Evolutionary conservation across 2,797 vertebrate species (phyloP).

Genomic region (Fundulus diaphanus): DNA sequence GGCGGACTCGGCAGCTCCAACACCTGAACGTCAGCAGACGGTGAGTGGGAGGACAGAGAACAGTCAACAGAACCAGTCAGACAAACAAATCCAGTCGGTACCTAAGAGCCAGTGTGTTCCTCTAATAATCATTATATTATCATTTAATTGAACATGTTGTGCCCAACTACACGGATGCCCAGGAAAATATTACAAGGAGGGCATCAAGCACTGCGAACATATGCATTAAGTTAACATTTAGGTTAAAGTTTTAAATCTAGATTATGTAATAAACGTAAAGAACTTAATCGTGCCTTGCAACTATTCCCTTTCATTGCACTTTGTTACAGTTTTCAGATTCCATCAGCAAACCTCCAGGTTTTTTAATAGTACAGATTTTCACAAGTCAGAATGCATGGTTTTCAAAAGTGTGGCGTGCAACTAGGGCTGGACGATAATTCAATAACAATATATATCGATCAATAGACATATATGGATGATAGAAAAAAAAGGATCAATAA

Average conservation of each 20-base stretch:
- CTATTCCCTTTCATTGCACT: background rate
- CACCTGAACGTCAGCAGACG: slow-evolving; percentile 78
- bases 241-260: background rate
- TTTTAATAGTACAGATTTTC: background rate
- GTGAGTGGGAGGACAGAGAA: background rate
- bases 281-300: background rate
- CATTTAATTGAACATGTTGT: background rate
- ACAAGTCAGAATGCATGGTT: too few relatives aligned
- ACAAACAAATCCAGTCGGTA: background rate
- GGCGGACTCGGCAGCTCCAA: slow-evolving; percentile 94
- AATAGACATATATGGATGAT: too few relatives aligned
- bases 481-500: too few relatives aligned
- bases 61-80: background rate
- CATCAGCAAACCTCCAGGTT: background rate
- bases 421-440: too few relatives aligned
- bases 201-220: background rate
- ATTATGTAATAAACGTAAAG: background rate
- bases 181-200: background rate
- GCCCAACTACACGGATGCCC: background rate
- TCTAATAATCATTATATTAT: background rate
- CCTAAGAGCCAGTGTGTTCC: background rate
- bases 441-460: too few relatives aligned
- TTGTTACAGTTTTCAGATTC: background rate
- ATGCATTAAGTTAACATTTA: background rate
- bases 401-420: too few relatives aligned